Evolutionary conservation across 2,797 vertebrate species (phyloP).

Genomic region (Salmo trutta): DNA sequence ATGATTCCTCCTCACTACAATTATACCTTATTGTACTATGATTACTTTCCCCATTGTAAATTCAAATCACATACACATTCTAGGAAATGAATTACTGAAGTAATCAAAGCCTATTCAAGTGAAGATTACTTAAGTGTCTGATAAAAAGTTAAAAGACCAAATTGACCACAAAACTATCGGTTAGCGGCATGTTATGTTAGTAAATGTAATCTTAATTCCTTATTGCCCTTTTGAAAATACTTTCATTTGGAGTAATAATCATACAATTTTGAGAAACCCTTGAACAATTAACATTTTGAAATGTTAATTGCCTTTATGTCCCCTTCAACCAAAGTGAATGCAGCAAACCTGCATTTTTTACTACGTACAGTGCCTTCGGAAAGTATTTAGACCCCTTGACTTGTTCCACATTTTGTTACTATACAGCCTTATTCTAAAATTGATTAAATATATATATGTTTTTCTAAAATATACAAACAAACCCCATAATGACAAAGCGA

Average conservation of each 20-base stretch:
- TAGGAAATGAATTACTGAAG: constrained; percentile 18
- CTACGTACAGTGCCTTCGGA: background rate
- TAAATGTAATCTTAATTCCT: background rate
- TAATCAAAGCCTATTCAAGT: constrained; percentile 15
- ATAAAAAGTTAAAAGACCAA: background rate
- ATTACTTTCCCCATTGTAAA: constrained; percentile 21
- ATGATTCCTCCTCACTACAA: constrained; percentile 28
- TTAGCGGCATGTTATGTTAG: background rate
- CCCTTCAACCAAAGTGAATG: background rate
- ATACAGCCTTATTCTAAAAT: too few relatives aligned
- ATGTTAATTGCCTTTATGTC: background rate
- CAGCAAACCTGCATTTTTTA: background rate
- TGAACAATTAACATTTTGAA: constrained; percentile 8
- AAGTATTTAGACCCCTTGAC: too few relatives aligned
- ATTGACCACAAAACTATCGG: background rate
- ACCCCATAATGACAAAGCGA: too few relatives aligned
- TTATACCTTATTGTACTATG: constrained; percentile 30
- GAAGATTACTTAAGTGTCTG: constrained; percentile 1
- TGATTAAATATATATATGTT: too few relatives aligned
- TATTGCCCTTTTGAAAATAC: background rate
- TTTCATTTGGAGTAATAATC: background rate
- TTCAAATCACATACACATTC: constrained; percentile 15
- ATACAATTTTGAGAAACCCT: background rate
- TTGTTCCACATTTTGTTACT: too few relatives aligned
- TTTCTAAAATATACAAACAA: too few relatives aligned